Evolutionary conservation across 2,113 vertebrate genomes (phyloP), one percentile per base, ranked within the genome.

Genomic region (Cyprinodon tularosa): DNA sequence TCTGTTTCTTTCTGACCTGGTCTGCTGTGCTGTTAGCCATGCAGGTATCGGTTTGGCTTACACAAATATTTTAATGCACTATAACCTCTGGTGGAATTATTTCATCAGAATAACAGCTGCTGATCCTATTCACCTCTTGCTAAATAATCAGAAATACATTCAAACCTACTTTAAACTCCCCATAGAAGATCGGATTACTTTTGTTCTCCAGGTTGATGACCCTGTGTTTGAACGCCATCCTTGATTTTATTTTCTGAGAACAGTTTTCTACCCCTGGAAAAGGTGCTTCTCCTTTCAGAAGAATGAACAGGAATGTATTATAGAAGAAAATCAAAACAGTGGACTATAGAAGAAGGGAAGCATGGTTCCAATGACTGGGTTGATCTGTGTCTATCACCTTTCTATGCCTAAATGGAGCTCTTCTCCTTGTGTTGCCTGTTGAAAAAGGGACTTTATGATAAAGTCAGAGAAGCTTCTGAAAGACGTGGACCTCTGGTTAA

Each of bases 381-480:
- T 3, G 50, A 20, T 20, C 7, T 20, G n/a, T 42, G 20, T 8
- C 20, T n/a, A 20, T 57, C 20, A 57, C 17, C 50, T 57, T 57
- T 57, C 20, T 4, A 57, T 8, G 9, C 17, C 5, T n/a, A n/a
- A 57, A 57, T 57, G n/a, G 17, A 53, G 50, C 8, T 57, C 14
- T 57, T 20, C 50, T 57, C 1, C 42, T 42, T 57, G 17, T 20
- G 17, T 20, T 57, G 50, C 50, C 62, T 64, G 76, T 71, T 88
- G 80, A 88, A 83, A 83, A 88, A 85, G 86, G 85, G 48, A 80
- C 76, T 85, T 78, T 70, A 78, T 84, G 84, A 88, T 78, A 50
- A 83, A 86, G 77, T 66, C 72, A 74, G 68, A 71, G 66, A 85
- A 78, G 82, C 88, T 80, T 67, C 81, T 77, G 68, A 78, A 68